Evolutionary conservation across 2,888 invertebrate species (phyloP), one percentile per base, ranked within the genome.

Genomic region (Allacma fusca): DNA sequence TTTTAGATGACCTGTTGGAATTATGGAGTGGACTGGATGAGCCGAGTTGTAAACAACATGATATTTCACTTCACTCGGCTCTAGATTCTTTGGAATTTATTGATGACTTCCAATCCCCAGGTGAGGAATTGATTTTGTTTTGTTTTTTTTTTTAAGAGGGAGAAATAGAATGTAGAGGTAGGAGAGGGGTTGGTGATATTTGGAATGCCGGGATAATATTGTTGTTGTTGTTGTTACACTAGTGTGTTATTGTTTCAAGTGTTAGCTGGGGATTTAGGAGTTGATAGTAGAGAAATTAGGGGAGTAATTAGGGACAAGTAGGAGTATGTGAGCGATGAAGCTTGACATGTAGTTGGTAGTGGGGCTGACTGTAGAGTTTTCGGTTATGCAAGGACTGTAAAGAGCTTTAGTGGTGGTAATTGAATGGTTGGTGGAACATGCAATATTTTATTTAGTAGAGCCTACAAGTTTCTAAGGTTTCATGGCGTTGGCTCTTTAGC

Each of bases 1-100:
- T 80, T 69, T 65, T 83, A 59, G 82, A 83, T 70, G 82, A 83
- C 40, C 72, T 83, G 34, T 70, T 81, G 28, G 82, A 81, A 69
- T 64, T 83, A 4, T 83, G 82, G 82, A 78, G 75, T 69, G 81
- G 73, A 26, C 71, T 75, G n/a, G 77, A 72, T 26, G 80, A 80
- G 40, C 62, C 72, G 0, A 70, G 59, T 13, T 44, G 50, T 71
- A 78, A 26, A 40, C 62, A 77, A 26, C 80, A 81, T 29, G 80
- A 81, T 69, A 80, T 80, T 59, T 80, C 81, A 12, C 62, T 81
- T 24, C 73, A 80, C 44, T 80, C 80, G 71, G 80, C 81, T 43
- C 76, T 82, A 28, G 69, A 76, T 73, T 80, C 80, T 70, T 78
- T 82, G 21, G 80, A 80, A 43, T 82, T 80, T 59, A 75, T 78